These are phyloP conservation scores for Nasonovia ribisnigri DNA, from an alignment of 2,888 invertebrate genomes.

Conservation along the genomic window DNA sequence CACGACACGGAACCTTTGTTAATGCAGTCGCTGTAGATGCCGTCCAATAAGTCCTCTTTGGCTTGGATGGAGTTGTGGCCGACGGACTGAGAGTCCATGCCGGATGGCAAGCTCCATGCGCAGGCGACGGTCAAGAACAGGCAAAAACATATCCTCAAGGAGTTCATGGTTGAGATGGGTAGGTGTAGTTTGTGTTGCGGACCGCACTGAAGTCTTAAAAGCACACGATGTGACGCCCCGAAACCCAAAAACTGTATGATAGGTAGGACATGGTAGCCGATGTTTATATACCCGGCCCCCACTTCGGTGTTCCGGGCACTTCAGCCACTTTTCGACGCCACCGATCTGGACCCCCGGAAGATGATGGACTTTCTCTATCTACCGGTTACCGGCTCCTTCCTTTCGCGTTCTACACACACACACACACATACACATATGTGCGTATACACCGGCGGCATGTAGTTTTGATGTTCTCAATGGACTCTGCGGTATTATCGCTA, in stretches of 20 bases:
- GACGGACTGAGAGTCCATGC: slow-evolving; percentile 57
- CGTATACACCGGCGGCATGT: slow-evolving; percentile 3
- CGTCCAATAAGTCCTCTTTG: slow-evolving; percentile 84
- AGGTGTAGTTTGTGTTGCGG: not conserved
- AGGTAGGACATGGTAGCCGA: slow-evolving; percentile 6
- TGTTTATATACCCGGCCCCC: slow-evolving; percentile 63
- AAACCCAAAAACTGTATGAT: slow-evolving; percentile 61
- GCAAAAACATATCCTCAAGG: slow-evolving; percentile 52
- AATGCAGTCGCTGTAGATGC: slow-evolving; percentile 83
- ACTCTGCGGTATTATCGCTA: not conserved
- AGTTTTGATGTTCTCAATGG: slow-evolving; percentile 46
- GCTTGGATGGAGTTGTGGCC: slow-evolving; percentile 73
- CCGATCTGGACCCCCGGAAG: slow-evolving; percentile 64
- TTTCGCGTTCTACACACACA: slow-evolving; percentile 21
- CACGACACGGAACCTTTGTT: slow-evolving; percentile 87
- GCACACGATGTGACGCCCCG: slow-evolving; percentile 61
- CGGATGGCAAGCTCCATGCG: slow-evolving; percentile 40
- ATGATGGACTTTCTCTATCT: slow-evolving; percentile 63
- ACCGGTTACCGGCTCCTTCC: slow-evolving; percentile 56
- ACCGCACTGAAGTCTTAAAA: slow-evolving; percentile 21
- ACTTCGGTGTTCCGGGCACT: slow-evolving; percentile 26
- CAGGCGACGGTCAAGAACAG: slow-evolving; percentile 31
- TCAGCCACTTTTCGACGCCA: slow-evolving; percentile 52
- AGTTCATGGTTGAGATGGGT: slow-evolving; percentile 41
- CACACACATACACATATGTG: not conserved